Base-by-base conservation (phyloP, 2,113 vertebrate genomes). In the Toxostoma redivivum region DNA sequence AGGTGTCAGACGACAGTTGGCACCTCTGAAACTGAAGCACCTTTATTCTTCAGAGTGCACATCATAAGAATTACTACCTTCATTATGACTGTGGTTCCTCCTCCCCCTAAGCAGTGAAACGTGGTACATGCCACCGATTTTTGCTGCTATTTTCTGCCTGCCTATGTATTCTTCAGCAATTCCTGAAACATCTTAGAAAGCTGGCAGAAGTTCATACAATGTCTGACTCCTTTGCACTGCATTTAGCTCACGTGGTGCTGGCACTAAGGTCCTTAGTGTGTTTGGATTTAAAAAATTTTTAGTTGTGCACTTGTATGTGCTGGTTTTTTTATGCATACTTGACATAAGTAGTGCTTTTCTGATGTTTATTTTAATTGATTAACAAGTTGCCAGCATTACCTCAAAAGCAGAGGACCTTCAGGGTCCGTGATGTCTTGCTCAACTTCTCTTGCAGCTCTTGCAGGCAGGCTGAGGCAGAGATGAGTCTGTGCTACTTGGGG, bases 401-500 rank as follows among this genome's bases (percentile, higher is more conserved):
- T 83, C 27, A 62, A 44, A 65, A 24, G 18, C 22, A 57, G 10
- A 51, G n/a, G 18, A 57, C 18, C 30, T 44, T 84, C 18, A 27
- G 50, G 15, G 15, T 42, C 50, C 0, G 0, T 18, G 18, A 35
- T 76, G n/a, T 42, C 21, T 58, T 51, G 45, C 0, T 0, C 6
- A 31, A 30, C 15, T 57, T 35, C 10, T 61, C 20, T 51, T 1
- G 1, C 18, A 76, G 8, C 14, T 37, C 15, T 65, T 72, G 14
- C 28, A 61, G 54, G 21, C 15, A 42, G 15, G 11, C 19, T 90
- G 74, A 79, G 33, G 42, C 5, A 64, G 53, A 44, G 12, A 12
- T 47, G 33, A 76, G 38, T 62, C 42, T 19, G 7, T 45, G 22
- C 5, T 61, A 7, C 30, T 8, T 9, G 1, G 12, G 9, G 14